phyloP scores from a whole-genome alignment of 1,140 invertebrate species.

The Hycleus phaleratus region DNA sequence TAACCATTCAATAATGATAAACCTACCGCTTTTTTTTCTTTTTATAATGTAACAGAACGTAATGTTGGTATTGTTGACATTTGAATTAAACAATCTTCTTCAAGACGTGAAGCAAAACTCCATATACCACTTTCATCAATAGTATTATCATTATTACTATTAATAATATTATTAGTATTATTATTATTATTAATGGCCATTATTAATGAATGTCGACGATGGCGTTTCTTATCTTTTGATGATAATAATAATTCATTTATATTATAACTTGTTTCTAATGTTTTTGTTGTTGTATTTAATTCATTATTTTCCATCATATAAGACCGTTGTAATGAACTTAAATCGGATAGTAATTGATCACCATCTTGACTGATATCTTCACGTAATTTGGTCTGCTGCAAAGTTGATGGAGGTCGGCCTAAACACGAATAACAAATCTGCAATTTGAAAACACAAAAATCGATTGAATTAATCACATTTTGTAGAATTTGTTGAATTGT shows the following conservation, averaged over 20 bases:
- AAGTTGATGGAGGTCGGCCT: conserved; percentile 5
- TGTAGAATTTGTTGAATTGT: no score
- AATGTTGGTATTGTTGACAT: conserved; percentile 31
- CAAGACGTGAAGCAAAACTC: conserved; percentile 31
- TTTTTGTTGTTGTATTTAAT: background rate
- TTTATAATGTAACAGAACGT: conserved; percentile 33
- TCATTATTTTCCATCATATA: conserved; percentile 20
- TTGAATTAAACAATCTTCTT: conserved; percentile 33
- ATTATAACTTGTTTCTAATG: conserved; percentile 9
- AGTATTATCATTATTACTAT: background rate
- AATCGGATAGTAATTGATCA: conserved; percentile 34
- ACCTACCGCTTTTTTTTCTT: background rate
- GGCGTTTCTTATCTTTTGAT: conserved; percentile 19
- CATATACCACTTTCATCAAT: conserved; percentile 14
- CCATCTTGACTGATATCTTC: conserved; percentile 34
- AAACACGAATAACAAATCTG: conserved; percentile 18
- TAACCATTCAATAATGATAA: background rate
- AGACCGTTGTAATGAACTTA: conserved; percentile 27
- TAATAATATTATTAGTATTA: background rate
- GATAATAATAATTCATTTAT: conserved; percentile 14
- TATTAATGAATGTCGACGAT: conserved; percentile 23
- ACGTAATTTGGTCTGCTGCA: conserved; percentile 14
- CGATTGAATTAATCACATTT: background rate
- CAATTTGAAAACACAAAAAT: background rate
- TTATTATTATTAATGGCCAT: background rate